These are phyloP conservation scores for Orcinus orca DNA, from an alignment of 2,113 vertebrate genomes.

Conservation along the genomic window DNA sequence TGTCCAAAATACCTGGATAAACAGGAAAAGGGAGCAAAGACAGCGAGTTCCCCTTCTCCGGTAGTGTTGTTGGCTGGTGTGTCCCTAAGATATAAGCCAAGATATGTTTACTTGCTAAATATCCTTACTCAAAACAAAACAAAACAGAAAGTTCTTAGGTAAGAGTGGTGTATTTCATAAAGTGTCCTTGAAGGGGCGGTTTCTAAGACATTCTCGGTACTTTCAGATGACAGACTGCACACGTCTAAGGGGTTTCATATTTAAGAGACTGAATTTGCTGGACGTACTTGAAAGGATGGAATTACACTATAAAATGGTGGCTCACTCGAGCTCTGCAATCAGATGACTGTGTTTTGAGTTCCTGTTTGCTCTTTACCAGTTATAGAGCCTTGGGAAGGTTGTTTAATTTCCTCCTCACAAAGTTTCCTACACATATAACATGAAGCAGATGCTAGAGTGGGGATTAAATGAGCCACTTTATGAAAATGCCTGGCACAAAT, in stretches of 20 bases:
- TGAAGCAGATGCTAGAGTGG: background rate
- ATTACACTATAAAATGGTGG: background rate
- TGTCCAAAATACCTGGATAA: background rate
- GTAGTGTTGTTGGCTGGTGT: background rate
- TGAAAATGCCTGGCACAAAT: background rate
- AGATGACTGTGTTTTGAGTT: background rate
- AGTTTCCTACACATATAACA: background rate
- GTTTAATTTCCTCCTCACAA: background rate
- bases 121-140: background rate
- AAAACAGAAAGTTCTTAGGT: background rate
- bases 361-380: background rate
- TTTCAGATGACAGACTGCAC: background rate
- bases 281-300: background rate
- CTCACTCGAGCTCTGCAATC: background rate
- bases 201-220: background rate
- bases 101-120: background rate
- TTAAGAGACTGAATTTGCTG: background rate
- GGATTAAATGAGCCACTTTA: background rate
- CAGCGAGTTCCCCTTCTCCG: background rate
- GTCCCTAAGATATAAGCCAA: background rate
- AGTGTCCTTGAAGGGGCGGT: background rate
- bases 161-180: background rate
- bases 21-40: background rate
- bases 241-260: background rate
- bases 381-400: background rate